Evolutionary conservation across 2,797 vertebrate species (phyloP).

Genomic region (Sphenodon punctatus): DNA sequence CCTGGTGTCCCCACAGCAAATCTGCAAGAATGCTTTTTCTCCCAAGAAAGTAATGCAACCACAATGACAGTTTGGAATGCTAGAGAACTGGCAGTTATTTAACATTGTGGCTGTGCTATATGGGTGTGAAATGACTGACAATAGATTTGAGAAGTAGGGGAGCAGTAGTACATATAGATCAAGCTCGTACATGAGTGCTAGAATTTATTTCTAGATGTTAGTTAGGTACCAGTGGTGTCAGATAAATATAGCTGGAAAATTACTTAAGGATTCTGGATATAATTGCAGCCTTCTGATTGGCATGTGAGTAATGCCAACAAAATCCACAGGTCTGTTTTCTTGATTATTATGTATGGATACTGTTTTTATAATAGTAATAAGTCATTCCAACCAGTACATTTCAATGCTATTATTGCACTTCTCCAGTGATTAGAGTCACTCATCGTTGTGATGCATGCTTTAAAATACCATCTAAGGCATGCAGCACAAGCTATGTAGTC

Average conservation of each 20-base stretch:
- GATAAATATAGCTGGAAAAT: slow-evolving; percentile 18
- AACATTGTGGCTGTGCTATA: background rate
- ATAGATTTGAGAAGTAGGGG: slow-evolving; percentile 9
- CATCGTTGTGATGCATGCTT: background rate
- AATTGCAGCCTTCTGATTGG: background rate
- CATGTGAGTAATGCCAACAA: slow-evolving; percentile 5
- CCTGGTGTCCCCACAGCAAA: background rate
- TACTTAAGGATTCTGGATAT: background rate
- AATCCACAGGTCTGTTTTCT: background rate
- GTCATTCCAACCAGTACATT: background rate
- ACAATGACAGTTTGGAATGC: slow-evolving; percentile 6
- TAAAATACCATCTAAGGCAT: background rate
- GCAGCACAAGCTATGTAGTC: background rate
- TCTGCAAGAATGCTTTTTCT: background rate
- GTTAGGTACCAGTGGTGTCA: background rate
- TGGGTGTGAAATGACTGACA: slow-evolving; percentile 11
- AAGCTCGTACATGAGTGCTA: no score
- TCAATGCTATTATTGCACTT: background rate
- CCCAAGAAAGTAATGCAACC: slow-evolving; percentile 16
- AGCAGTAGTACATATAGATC: slow-evolving; percentile 18
- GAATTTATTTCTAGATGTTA: slow-evolving; percentile 16
- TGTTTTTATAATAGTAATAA: background rate
- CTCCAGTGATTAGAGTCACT: background rate
- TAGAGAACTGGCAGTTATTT: slow-evolving; percentile 1
- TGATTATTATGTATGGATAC: background rate